Evolutionary conservation across 2,888 invertebrate species (phyloP), one percentile per base, ranked within the genome.

Genomic region (Synanthedon formicaeformis): DNA sequence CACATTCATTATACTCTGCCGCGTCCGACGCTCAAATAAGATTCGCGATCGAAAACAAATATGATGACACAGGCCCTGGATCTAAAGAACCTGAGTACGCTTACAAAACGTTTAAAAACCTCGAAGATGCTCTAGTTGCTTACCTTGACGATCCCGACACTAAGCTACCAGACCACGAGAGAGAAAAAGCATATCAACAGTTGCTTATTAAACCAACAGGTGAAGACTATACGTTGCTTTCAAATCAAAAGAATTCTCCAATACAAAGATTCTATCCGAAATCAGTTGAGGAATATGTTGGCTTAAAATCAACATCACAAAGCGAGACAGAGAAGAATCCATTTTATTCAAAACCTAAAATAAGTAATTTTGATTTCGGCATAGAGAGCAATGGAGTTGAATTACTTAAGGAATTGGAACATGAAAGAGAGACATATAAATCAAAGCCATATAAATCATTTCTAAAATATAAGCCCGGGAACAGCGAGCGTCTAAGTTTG

Each of bases 21-120:
- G 88, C 88, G 0, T 77, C 87, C 1, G 66, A 72, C 12, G 66
- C 79, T 0, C 88, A 88, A 60, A 76, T 85, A 50, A 69, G 71
- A 48, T 84, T 81, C 57, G 88, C 88, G 11, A 55, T 76, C 18
- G 84, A 88, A 50, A 87, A 81, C 69, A 78, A 79, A 57, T 88
- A 81, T 55, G 88, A 88, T 56, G 72, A 82, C 60, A 88, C 88
- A 0, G 88, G 88, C 5, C 88, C 88, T 0, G 86, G 83, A 4
- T 78, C 83, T 0, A 78, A 75, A 18, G 55, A 61, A 1, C 74
- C 67, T 0, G 77, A 76, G 52, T 67, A 61, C 54, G 87, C 86
- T 0, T 84, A 80, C 69, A 69, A 71, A 18, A 81, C 80, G 0
- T 84, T 78, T 65, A 75, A 68, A 18, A 78, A 59, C 16, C 53